Base-by-base conservation (phyloP, 2,113 vertebrate genomes). In the Tetrax tetrax region DNA sequence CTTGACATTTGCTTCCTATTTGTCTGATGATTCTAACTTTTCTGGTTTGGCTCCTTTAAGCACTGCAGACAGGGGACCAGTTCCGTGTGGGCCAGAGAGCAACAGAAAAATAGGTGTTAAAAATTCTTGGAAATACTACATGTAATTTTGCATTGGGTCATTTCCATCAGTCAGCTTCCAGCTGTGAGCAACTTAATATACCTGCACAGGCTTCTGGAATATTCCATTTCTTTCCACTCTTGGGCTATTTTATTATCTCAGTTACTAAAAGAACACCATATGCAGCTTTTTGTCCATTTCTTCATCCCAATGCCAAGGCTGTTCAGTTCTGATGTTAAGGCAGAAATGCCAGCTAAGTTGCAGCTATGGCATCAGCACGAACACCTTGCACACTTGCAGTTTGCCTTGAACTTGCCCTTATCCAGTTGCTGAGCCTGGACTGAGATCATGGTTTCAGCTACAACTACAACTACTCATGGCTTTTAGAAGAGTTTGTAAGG, bases 401-500 rank as follows among this genome's bases (percentile, higher is more conserved):
- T 85, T 47, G 29, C 25, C 28, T 89, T 69, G 56, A 60, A 78
- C 25, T 78, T 77, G 22, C 12, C 16, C 19, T 43, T 38, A 60
- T 43, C 17, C 38, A 60, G 33, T 14, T 2, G 3, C 38, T 0
- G 4, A 68, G 8, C 4, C 14, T 60, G 1, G 4, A 24, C 43
- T 21, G 22, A 87, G 20, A 53, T 51, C 24, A 24, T 12, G 43
- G 21, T 4, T 92, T 29, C 48, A 59, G 3, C 29, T 69, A 35
- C 22, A 41, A 28, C 7, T 60, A 21, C 28, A 43, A 18, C 15
- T 77, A 20, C 21, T 48, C 3, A 2, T 14, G 45, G 28, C 17
- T 45, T 77, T 37, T 28, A 51, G 7, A 87, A 63, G n/a, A 41
- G 5, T 29, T 10, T 19, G 6, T 43, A 57, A 72, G 77, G 43